Evolutionary conservation across 2,888 invertebrate species (phyloP).

Genomic region (Temnothorax unifasciatus): DNA sequence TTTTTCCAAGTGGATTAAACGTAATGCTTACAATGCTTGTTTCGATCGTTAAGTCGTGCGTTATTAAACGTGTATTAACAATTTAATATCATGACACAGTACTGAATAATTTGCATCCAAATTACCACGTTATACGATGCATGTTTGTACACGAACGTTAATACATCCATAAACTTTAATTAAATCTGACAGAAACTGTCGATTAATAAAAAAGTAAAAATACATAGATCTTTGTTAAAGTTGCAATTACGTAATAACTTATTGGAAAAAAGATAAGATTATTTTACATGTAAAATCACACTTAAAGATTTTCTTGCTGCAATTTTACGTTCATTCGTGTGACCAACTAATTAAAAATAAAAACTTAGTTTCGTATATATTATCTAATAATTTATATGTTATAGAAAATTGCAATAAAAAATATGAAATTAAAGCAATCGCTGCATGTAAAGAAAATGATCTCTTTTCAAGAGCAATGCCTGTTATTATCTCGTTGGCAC

Average conservation of each 20-base stretch:
- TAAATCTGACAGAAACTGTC: neutral
- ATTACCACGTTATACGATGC: neutral
- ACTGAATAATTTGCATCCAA: neutral
- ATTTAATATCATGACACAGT: slow-evolving; percentile 1
- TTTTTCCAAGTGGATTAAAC: slow-evolving; percentile 27
- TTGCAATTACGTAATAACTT: neutral
- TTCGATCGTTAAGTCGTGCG: slow-evolving; percentile 11
- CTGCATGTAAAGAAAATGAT: neutral
- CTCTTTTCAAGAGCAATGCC: neutral
- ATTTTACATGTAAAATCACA: neutral
- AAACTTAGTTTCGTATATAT: neutral
- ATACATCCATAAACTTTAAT: neutral
- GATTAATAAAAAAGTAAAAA: neutral
- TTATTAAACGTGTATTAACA: slow-evolving; percentile 38
- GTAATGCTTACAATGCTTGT: slow-evolving; percentile 12
- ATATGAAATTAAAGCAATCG: neutral
- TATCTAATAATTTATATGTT: neutral
- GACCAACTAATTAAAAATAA: neutral
- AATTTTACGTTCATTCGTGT: neutral
- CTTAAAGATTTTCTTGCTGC: neutral
- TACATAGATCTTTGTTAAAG: neutral
- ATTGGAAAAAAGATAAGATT: neutral
- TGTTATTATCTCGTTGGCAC: neutral
- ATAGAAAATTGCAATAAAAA: neutral
- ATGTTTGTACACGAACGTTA: neutral